phyloP scores from a whole-genome alignment of 2,113 vertebrate species.

The Coptodon rendalli region DNA sequence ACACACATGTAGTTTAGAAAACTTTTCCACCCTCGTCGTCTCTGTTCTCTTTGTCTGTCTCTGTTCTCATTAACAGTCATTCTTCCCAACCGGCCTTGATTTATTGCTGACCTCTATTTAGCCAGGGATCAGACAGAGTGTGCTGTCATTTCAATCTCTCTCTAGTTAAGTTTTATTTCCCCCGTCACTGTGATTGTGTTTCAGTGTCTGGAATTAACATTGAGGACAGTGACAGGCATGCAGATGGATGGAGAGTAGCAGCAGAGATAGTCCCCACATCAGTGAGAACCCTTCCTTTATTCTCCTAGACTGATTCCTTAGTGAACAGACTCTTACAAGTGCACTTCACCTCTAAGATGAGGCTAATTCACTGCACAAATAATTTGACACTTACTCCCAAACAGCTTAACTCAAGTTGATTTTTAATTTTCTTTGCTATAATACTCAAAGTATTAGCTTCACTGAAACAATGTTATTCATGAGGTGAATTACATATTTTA shows the following conservation, averaged over 20 bases:
- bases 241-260: slow-evolving; percentile 7
- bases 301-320: neutral
- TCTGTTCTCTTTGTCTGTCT: neutral
- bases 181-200: slow-evolving; percentile 45
- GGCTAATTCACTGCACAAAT: neutral
- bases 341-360: neutral
- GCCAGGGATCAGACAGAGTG: slow-evolving; percentile 50
- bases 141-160: slow-evolving; percentile 50
- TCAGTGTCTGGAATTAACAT: slow-evolving; percentile 48
- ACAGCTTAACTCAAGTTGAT: neutral
- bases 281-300: neutral
- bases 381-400: neutral
- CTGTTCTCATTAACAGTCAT: slow-evolving; percentile 40
- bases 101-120: slow-evolving; percentile 58
- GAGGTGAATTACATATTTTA: neutral
- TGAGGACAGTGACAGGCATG: slow-evolving; percentile 26
- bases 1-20: neutral
- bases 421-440: neutral
- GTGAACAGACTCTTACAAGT: neutral
- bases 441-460: neutral
- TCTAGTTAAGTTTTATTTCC: slow-evolving; percentile 50
- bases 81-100: slow-evolving; percentile 33
- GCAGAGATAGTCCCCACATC: neutral
- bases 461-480: neutral
- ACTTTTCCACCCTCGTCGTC: neutral